Evolutionary conservation across 1,140 invertebrate species (phyloP).

Genomic region (Melitaea cinxia): DNA sequence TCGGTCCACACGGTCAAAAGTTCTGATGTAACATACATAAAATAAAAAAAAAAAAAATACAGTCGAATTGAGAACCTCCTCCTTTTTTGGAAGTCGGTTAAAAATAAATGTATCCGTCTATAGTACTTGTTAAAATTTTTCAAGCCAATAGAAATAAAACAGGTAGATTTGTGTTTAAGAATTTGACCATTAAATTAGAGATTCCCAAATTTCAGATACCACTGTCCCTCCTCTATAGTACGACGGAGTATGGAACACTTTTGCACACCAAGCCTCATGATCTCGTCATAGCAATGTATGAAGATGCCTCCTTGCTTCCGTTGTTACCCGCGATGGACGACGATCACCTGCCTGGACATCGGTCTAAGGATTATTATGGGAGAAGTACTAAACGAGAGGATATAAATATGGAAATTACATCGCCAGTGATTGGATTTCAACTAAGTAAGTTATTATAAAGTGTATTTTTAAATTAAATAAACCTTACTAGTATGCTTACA

Average conservation of each 20-base stretch:
- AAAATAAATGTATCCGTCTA: too few relatives aligned
- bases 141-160: not conserved
- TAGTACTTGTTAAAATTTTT: too few relatives aligned
- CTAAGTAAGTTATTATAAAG: slow-evolving; percentile 41
- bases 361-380: slow-evolving; percentile 71
- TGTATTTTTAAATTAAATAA: not conserved
- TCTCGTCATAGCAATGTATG: slow-evolving; percentile 87
- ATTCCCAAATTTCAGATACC: slow-evolving; percentile 84
- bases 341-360: slow-evolving; percentile 40
- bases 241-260: slow-evolving; percentile 52
- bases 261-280: slow-evolving; percentile 74
- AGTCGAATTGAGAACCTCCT: too few relatives aligned
- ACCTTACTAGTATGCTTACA: too few relatives aligned
- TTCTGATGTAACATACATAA: too few relatives aligned
- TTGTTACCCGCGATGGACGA: slow-evolving; percentile 56
- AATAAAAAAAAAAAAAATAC: too few relatives aligned
- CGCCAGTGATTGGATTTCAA: slow-evolving; percentile 67
- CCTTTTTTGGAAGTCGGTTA: too few relatives aligned
- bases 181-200: too few relatives aligned
- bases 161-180: not conserved
- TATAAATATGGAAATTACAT: slow-evolving; percentile 73
- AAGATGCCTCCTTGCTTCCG: slow-evolving; percentile 87
- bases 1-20: too few relatives aligned
- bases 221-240: slow-evolving; percentile 82
- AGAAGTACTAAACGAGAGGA: slow-evolving; percentile 68